Base-by-base conservation (phyloP, 2,113 vertebrate species). In the Lamprologus tigripictilis region DNA sequence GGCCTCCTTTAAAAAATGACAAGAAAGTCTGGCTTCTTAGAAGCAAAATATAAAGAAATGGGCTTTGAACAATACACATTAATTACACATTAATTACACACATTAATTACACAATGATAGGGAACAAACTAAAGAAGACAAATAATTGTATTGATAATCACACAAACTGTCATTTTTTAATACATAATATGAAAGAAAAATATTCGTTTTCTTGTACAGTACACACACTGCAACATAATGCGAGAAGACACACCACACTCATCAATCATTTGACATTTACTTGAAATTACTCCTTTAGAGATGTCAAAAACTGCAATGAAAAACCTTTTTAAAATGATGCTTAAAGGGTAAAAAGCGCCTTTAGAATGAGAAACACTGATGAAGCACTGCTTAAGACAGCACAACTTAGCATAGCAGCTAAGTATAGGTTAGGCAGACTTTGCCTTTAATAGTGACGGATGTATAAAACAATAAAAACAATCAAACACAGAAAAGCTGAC, bases 161-260 rank as follows among this genome's bases (percentile, higher is more conserved):
- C 58, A 68, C 84, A 79, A 71, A 89, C 86, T 86, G 85, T 51
- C 19, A 23, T 87, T n/a, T 13, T 88, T 81, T 28, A 83, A 26
- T 47, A 76, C 7, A 80, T 58, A 7, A 17, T 12, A 5, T 87
- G 31, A 92, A 84, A 82, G 80, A 89, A 84, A 11, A 85, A 33
- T 6, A 82, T 78, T 57, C 1, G 2, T 76, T 89, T 45, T 86
- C 57, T 86, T 17, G 42, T 19, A 49, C 42, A 31, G 40, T 88
- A 82, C 55, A 90, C 49, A 83, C 90, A 90, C 80, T 78, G 88
- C 82, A 92, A 88, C 16, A 83, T 68, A 19, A 55, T 76, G 16
- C 2, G 7, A 51, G 80, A 82, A 45, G 80, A 42, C 82, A 58
- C 33, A 40, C 26, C 23, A 55, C 9, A 28, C 81, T 89, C 9